Percentiles rank a stretch among this genome's conserved stretches.
These are phyloP conservation scores for Myiagra hebetior DNA, from an alignment of 2,113 vertebrate species.

Conservation along the genomic window DNA sequence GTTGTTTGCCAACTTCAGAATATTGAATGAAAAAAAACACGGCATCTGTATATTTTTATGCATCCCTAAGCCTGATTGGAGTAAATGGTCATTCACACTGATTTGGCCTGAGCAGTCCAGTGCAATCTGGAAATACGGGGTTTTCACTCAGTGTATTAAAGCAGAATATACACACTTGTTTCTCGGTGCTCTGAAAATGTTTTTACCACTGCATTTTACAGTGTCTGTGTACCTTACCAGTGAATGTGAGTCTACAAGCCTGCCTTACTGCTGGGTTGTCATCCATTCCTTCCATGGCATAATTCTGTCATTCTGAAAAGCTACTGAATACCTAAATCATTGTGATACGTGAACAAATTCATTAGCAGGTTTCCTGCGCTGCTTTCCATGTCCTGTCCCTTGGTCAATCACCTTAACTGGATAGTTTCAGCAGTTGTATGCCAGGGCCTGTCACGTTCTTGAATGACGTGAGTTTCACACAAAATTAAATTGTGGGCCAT, in stretches of 20 bases:
- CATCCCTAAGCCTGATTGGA: not conserved
- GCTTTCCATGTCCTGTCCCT: not conserved
- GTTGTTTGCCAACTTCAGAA: not conserved
- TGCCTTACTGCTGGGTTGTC: not conserved
- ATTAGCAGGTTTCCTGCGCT: not conserved
- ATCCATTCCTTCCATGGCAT: not conserved
- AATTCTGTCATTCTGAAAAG: not conserved
- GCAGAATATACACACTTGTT: constrained; percentile 11
- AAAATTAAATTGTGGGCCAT: not conserved
- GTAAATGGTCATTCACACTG: not conserved
- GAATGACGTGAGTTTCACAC: not conserved
- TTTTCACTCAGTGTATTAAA: not conserved
- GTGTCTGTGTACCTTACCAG: not conserved
- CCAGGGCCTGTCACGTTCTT: not conserved
- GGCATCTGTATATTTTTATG: not conserved
- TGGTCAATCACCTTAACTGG: not conserved
- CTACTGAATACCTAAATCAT: not conserved
- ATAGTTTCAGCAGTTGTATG: not conserved
- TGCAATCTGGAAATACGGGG: not conserved
- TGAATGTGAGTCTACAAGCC: not conserved
- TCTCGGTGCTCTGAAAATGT: constrained; percentile 2
- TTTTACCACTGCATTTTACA: not conserved
- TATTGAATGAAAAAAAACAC: not conserved
- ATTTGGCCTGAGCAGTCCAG: not conserved
- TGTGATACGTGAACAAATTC: not conserved